A percentile compares a stretch with the other conserved stretches of the same genome.
These are phyloP conservation scores for Smutsia temminckii DNA, from an alignment of 2,797 vertebrate species.

Conservation along the genomic window DNA sequence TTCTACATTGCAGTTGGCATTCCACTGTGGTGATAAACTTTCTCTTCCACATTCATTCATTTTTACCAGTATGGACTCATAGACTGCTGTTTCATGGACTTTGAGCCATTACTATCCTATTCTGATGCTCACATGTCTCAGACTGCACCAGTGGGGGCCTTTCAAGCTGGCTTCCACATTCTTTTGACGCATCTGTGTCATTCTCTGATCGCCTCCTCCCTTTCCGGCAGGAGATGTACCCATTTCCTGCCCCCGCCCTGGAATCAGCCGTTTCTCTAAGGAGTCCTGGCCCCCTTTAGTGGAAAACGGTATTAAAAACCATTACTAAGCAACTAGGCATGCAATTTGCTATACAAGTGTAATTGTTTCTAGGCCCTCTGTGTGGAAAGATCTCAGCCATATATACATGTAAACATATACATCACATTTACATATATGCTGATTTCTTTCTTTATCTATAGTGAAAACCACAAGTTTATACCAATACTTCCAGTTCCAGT, in stretches of 20 bases:
- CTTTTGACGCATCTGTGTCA: neutral
- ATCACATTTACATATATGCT: neutral
- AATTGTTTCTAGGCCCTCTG: neutral
- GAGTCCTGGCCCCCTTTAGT: neutral
- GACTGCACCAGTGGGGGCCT: neutral
- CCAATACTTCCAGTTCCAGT: neutral
- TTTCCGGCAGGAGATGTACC: neutral
- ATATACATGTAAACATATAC: neutral
- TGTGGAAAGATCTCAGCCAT: neutral
- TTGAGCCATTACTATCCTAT: neutral
- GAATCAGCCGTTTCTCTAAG: neutral
- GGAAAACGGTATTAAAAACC: neutral
- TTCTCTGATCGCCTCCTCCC: neutral
- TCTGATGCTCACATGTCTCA: neutral
- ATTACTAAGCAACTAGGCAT: neutral
- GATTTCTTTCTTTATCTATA: neutral
- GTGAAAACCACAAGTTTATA: neutral
- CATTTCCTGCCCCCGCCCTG: neutral
- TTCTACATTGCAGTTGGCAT: neutral
- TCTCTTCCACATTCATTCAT: neutral
- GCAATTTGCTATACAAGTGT: neutral
- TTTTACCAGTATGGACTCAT: neutral
- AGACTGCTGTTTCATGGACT: neutral
- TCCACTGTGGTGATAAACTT: neutral
- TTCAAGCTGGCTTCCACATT: neutral